These are phyloP conservation scores for Graphium colonna DNA, from an alignment of 2,888 invertebrate genomes.

Conservation along the genomic window DNA sequence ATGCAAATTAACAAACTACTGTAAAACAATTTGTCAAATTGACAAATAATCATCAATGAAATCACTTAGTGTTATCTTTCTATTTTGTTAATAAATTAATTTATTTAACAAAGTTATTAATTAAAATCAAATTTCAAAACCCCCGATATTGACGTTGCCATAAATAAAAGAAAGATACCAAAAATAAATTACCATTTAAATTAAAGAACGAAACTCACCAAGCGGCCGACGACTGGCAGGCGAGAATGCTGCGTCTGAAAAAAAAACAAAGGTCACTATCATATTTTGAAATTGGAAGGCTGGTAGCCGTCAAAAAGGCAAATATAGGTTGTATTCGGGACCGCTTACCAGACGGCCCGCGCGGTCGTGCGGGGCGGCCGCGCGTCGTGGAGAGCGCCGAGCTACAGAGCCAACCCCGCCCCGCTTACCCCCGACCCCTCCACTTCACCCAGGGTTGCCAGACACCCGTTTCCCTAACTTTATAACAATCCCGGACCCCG, in stretches of 20 bases:
- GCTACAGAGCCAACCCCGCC: slow-evolving; percentile 24
- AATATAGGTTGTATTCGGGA: slow-evolving; percentile 9
- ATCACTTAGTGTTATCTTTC: too few relatives aligned
- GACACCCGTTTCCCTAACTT: slow-evolving; percentile 36
- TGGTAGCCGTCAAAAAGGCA: neutral
- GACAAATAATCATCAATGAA: too few relatives aligned
- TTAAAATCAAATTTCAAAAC: too few relatives aligned
- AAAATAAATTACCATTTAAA: too few relatives aligned
- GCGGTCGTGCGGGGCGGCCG: slow-evolving; percentile 49
- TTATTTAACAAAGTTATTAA: too few relatives aligned
- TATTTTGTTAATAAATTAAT: too few relatives aligned
- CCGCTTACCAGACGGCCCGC: slow-evolving; percentile 28
- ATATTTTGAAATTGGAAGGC: neutral
- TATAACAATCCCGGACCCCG: slow-evolving; percentile 42
- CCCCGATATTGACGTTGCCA: too few relatives aligned
- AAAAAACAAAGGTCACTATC: neutral
- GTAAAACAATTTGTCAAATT: too few relatives aligned
- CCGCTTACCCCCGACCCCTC: slow-evolving; percentile 45
- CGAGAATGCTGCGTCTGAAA: neutral
- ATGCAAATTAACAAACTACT: too few relatives aligned
- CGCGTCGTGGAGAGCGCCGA: slow-evolving; percentile 54
- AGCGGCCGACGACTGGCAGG: neutral
- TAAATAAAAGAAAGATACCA: too few relatives aligned
- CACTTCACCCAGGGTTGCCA: slow-evolving; percentile 45
- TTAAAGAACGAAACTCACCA: neutral